phyloP scores from a whole-genome alignment of 2,888 invertebrate genomes.

The Entomobrya proxima region DNA sequence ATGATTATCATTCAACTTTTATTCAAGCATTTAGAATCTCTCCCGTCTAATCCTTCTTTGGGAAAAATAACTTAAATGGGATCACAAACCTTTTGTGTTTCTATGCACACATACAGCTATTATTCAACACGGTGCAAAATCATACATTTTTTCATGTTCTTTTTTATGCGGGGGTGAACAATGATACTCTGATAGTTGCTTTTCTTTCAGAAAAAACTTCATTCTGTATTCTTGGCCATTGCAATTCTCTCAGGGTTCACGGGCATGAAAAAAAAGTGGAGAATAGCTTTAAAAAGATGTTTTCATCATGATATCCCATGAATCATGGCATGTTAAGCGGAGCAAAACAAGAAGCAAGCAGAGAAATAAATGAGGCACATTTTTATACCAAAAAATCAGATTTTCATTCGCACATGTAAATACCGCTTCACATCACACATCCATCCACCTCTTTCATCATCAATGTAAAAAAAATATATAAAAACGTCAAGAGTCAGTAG shows the following conservation, averaged over 20 bases:
- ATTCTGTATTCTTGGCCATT: too few relatives aligned
- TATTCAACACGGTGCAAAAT: background rate
- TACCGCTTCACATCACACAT: background rate
- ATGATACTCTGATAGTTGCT: background rate
- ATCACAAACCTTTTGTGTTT: background rate
- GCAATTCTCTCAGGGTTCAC: conserved; percentile 22
- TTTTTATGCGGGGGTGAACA: background rate
- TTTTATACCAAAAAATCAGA: too few relatives aligned
- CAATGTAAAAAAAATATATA: background rate
- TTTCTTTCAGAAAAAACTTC: background rate
- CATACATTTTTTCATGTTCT: background rate
- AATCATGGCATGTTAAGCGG: background rate
- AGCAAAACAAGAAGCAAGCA: background rate
- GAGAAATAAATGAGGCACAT: background rate
- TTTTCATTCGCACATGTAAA: background rate
- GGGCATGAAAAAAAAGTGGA: background rate
- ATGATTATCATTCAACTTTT: too few relatives aligned
- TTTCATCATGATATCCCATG: too few relatives aligned
- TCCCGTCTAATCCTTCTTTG: background rate
- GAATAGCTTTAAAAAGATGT: background rate
- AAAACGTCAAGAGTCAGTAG: too few relatives aligned
- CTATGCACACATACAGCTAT: background rate
- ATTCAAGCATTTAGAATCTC: too few relatives aligned
- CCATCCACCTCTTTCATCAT: background rate
- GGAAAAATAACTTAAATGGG: background rate